Evolutionary conservation across 64 coral and sea anemone genomes (phyloP), one percentile per base, ranked within the genome.

Genomic region (Stylophora pistillata): DNA sequence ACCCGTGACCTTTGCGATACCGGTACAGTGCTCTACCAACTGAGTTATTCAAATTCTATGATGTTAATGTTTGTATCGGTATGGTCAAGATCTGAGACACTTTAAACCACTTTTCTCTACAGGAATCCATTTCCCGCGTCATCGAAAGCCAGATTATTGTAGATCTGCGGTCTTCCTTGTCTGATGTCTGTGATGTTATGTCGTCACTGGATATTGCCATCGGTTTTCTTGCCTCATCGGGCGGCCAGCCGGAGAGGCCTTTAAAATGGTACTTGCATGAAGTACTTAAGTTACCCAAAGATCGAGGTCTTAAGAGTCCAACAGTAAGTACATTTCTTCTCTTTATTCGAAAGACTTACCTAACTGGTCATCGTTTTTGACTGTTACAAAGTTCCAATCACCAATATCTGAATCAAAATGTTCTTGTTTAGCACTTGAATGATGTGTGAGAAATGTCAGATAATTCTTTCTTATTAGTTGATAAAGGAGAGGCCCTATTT

Each of bases 161-260:
- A 1, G 90, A 92, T 71, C 71, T 92, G 74, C 90, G 83, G 29
- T 92, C 90, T 23, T 73, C 34, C 23, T 70, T 92, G 53, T 79
- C 82, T 30, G 90, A 92, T 68, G 81, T 92, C 54, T 92, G 90
- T 57, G 90, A 87, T 86, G 86, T 85, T 78, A 55, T 92, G 21
- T 79, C 83, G 5, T 92, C 90, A 30, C 30, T 92, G 30, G 90
- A 92, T 30, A 92, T 92, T 70, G 90, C 90, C 41, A 92, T 92
- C 41, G 84, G 90, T 28, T 92, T 92, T 53, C 61, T 92, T 18
- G 76, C 90, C 21, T 92, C 90, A 41, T 76, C 90, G 47, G 90
- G 90, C 2, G 90, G 90, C 33, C 59, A 41, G 28, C 10, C 63
- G 32, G 62, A 58, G 28, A 92, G 55, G 56, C 90, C 68, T 52